A percentile compares a stretch with the other conserved stretches of the same genome.
Evolutionary conservation across 2,888 invertebrate genomes (phyloP).

Genomic region (Diachrysia chrysitis): DNA sequence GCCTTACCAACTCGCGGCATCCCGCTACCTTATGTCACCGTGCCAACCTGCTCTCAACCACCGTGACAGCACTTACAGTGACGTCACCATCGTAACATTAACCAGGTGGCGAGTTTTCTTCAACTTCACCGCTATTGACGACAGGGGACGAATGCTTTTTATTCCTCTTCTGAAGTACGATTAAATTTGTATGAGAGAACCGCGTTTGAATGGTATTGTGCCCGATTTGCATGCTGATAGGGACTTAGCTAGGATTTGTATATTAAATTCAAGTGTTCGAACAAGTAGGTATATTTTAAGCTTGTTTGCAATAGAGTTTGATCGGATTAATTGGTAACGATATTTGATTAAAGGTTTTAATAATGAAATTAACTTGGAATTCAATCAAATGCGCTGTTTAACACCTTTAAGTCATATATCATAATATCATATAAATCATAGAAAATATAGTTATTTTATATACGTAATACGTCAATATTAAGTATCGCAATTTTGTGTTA

Average conservation of each 20-base stretch:
- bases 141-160: slow-evolving; percentile 52
- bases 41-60: neutral
- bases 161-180: slow-evolving; percentile 42
- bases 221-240: slow-evolving; percentile 40
- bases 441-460: too few relatives aligned
- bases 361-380: too few relatives aligned
- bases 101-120: slow-evolving; percentile 65
- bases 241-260: slow-evolving; percentile 1
- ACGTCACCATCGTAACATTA: slow-evolving; percentile 48
- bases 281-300: neutral
- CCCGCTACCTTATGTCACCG: slow-evolving; percentile 18
- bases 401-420: too few relatives aligned
- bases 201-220: slow-evolving; percentile 30
- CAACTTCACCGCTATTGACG: slow-evolving; percentile 42
- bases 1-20: too few relatives aligned
- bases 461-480: too few relatives aligned
- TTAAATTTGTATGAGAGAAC: slow-evolving; percentile 53
- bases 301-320: neutral
- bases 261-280: slow-evolving; percentile 28
- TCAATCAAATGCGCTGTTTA: too few relatives aligned
- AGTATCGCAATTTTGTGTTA: too few relatives aligned
- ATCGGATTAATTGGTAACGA: too few relatives aligned
- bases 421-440: too few relatives aligned
- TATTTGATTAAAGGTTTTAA: too few relatives aligned
- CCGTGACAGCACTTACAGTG: slow-evolving; percentile 12